These are phyloP conservation scores for Vollenhovia emeryi DNA, from an alignment of 1,140 invertebrate genomes.

Conservation along the genomic window DNA sequence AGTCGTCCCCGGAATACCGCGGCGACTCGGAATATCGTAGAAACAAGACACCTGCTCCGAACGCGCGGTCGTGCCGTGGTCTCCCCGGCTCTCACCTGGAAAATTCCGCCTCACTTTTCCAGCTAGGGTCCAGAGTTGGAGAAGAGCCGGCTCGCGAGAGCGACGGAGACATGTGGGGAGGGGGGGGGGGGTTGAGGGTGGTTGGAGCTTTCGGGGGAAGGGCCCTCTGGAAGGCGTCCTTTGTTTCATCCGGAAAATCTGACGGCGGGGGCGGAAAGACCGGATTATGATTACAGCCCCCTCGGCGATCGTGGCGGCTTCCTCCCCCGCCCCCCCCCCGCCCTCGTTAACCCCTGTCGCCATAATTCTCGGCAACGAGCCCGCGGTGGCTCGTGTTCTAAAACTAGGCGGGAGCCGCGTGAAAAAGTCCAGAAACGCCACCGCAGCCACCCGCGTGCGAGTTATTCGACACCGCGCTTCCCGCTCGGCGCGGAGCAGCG, in stretches of 20 bases:
- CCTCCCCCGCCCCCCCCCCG: too few species aligned
- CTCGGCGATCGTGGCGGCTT: constrained; percentile 26
- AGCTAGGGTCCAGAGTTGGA: too few species aligned
- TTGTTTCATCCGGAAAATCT: constrained; percentile 19
- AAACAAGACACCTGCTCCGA: neutral
- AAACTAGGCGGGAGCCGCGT: constrained; percentile 59
- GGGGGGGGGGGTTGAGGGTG: neutral
- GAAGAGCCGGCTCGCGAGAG: too few species aligned
- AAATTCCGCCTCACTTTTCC: neutral
- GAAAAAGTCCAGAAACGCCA: constrained; percentile 55
- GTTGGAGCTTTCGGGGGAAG: neutral
- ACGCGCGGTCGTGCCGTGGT: too few species aligned
- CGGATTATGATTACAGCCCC: constrained; percentile 19
- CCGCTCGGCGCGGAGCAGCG: constrained; percentile 40
- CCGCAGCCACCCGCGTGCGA: constrained; percentile 42
- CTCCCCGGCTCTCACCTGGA: neutral
- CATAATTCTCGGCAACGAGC: constrained; percentile 66
- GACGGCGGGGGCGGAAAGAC: constrained; percentile 10
- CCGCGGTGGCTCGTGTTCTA: constrained; percentile 37
- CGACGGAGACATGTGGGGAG: too few species aligned
- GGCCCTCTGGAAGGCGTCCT: neutral
- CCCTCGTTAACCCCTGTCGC: constrained; percentile 69
- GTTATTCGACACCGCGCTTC: constrained; percentile 58
- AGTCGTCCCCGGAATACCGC: constrained; percentile 13
- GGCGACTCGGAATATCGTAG: neutral